Evolutionary conservation across 1,140 invertebrate species (phyloP), one percentile per base, ranked within the genome.

Genomic region (Saccostrea echinata): DNA sequence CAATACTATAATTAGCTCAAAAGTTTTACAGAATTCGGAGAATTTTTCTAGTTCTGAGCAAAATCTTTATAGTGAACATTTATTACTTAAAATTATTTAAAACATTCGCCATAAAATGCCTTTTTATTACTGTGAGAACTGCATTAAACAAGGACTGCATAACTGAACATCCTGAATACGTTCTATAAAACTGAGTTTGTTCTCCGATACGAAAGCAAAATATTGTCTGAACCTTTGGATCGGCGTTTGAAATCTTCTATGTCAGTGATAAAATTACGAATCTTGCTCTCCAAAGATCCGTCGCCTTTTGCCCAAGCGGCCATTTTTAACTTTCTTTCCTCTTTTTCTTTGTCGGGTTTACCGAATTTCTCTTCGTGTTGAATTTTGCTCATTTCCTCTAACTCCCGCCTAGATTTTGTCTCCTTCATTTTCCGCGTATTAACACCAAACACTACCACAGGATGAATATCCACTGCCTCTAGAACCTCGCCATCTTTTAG

Each of bases 341-440:
- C 91, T 82, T 90, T 89, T 21, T 88, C 76, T 84, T 88, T 90
- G 57, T 91, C 88, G 13, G 88, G 80, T 57, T 88, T 89, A 53
- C 89, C 89, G 61, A 86, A 89, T 85, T 89, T 90, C n/a, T 89
- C 87, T 35, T 91, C 87, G 64, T 89, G 88, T 84, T 91, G 89
- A 24, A 91, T 84, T 84, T 88, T 88, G 87, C 91, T 90, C 24
- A 91, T 82, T 71, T 89, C 89, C 68, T 88, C 84, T 33, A 91
- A 86, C 68, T 88, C 84, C 16, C 91, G 85, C 13, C 91, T 81
- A 3, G 91, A 91, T 33, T 89, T 76, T 1, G 89, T 88, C 30
- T 89, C 81, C 53, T 90, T 87, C 61, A 51, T 27, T 83, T 89
- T 89, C 27, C 85, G 85, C n/a, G 89, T 57, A 55, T 88, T 86